Percentiles rank a stretch among this genome's conserved stretches.
These are phyloP conservation scores for Lutjanus campechanus DNA, from an alignment of 2,797 vertebrate genomes.

Conservation along the genomic window DNA sequence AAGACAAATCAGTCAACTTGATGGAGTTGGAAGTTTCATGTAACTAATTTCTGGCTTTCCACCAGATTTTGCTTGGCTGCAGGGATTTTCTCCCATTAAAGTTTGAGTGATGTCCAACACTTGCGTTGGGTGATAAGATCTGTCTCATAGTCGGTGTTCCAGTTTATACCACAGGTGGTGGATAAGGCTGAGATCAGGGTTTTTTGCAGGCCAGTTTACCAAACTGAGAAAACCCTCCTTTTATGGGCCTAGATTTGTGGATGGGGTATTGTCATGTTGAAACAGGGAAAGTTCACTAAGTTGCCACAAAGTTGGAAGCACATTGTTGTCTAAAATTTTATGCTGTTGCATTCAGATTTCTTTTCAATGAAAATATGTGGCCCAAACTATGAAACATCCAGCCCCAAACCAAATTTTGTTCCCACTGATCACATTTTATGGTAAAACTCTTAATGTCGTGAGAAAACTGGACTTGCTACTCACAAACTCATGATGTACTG, in stretches of 20 bases:
- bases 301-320: background rate
- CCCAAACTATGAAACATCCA: background rate
- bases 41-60: background rate
- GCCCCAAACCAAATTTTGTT: background rate
- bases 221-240: background rate
- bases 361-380: background rate
- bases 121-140: too few relatives aligned
- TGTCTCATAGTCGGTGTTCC: background rate
- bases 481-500: background rate
- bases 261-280: background rate
- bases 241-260: background rate
- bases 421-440: too few relatives aligned
- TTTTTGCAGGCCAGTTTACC: background rate
- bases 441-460: background rate
- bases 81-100: background rate
- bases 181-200: constrained; percentile 3
- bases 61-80: background rate
- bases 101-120: background rate
- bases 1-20: too few relatives aligned
- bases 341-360: background rate
- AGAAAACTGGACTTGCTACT: background rate
- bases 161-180: background rate
- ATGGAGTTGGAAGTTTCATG: too few relatives aligned
- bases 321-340: background rate
- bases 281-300: background rate